These are phyloP conservation scores for Danaus chrysippus DNA, from an alignment of 2,888 invertebrate genomes.

Conservation along the genomic window DNA sequence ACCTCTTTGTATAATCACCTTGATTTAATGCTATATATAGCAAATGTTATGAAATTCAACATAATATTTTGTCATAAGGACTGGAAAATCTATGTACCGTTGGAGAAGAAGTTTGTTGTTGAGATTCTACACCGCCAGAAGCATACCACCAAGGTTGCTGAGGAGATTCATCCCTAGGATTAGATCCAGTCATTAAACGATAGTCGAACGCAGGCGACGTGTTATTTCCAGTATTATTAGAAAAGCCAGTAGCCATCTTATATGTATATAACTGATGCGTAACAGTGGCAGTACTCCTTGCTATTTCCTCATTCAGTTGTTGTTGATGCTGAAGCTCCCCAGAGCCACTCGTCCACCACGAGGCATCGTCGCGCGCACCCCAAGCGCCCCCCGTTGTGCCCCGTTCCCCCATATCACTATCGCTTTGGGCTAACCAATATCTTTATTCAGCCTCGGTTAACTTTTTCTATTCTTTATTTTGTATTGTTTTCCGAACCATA, in stretches of 20 bases:
- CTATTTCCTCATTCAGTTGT: conserved; percentile 72
- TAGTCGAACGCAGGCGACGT: conserved; percentile 86
- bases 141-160: conserved; percentile 87
- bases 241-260: conserved; percentile 92
- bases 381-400: conserved; percentile 78
- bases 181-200: conserved; percentile 82
- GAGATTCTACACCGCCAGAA: conserved; percentile 79
- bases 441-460: conserved; percentile 56
- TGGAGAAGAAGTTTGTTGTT: conserved; percentile 70
- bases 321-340: conserved; percentile 74
- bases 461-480: conserved; percentile 49
- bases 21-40: conserved; percentile 5
- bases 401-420: conserved; percentile 74
- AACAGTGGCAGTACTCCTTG: conserved; percentile 66
- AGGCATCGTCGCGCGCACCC: conserved; percentile 79
- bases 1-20: no score
- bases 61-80: neutral
- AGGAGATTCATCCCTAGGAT: conserved; percentile 69
- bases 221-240: conserved; percentile 82
- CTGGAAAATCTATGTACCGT: conserved; percentile 53
- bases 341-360: conserved; percentile 76
- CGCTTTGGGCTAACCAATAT: conserved; percentile 69
- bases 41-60: neutral
- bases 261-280: conserved; percentile 89
- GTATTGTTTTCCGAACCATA: conserved; percentile 54